Percentiles rank a stretch among this genome's conserved stretches.
These are phyloP conservation scores for Macrocentrus cingulum DNA, from an alignment of 1,140 invertebrate species.

Conservation along the genomic window DNA sequence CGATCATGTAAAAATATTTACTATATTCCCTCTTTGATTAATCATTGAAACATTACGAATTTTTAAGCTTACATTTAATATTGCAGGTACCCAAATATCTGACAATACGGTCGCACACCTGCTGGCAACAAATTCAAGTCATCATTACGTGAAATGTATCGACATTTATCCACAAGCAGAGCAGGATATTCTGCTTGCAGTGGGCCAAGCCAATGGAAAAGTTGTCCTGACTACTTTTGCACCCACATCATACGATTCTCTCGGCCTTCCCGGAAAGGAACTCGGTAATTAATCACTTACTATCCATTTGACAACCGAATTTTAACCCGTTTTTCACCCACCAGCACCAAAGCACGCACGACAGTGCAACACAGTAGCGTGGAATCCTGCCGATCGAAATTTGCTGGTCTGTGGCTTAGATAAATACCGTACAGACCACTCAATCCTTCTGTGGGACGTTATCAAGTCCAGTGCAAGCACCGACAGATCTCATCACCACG, in stretches of 20 bases:
- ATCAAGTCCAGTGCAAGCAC: constrained; percentile 56
- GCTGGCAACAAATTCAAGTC: constrained; percentile 67
- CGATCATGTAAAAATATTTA: constrained; percentile 59
- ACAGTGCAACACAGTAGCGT: constrained; percentile 83
- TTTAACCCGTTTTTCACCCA: constrained; percentile 31
- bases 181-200: constrained; percentile 76
- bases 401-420: constrained; percentile 84
- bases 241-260: constrained; percentile 67
- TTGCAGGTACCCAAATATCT: constrained; percentile 68
- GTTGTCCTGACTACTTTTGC: constrained; percentile 79
- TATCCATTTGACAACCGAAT: background rate
- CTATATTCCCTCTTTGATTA: constrained; percentile 22
- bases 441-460: constrained; percentile 80
- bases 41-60: background rate
- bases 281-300: constrained; percentile 63
- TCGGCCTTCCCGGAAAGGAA: constrained; percentile 73
- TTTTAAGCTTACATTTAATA: constrained; percentile 30
- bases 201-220: constrained; percentile 85
- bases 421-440: constrained; percentile 81
- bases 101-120: constrained; percentile 68
- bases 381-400: constrained; percentile 84
- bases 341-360: constrained; percentile 77
- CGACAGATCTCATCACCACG: constrained; percentile 49
- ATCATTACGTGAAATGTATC: constrained; percentile 74
- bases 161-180: constrained; percentile 75